These are phyloP conservation scores for Gambelia wislizenii DNA, from an alignment of 2,797 vertebrate genomes.

Conservation along the genomic window DNA sequence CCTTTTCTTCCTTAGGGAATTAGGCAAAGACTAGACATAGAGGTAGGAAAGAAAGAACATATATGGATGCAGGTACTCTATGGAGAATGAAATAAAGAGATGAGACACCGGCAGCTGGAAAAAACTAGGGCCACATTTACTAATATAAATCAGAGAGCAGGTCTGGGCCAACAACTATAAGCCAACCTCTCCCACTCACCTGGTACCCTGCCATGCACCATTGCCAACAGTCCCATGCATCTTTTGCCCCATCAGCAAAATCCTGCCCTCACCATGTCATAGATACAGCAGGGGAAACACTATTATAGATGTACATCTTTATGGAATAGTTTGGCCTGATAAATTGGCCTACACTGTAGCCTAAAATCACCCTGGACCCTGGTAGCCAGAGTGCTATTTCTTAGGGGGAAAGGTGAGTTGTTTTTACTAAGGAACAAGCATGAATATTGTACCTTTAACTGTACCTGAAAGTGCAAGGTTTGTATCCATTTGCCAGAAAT, in stretches of 20 bases:
- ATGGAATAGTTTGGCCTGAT: not conserved
- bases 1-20: not conserved
- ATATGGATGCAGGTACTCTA: not conserved
- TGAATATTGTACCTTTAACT: not conserved
- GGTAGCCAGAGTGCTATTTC: constrained; percentile 8
- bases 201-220: too few relatives aligned
- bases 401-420: not conserved
- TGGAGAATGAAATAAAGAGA: too few relatives aligned
- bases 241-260: too few relatives aligned
- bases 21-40: not conserved
- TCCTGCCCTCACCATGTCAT: too few relatives aligned
- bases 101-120: too few relatives aligned
- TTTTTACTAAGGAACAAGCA: not conserved
- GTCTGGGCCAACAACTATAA: too few relatives aligned
- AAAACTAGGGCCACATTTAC: too few relatives aligned
- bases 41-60: not conserved
- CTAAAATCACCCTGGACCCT: not conserved
- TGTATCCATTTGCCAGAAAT: not conserved
- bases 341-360: not conserved
- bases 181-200: too few relatives aligned
- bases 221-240: too few relatives aligned
- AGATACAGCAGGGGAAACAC: too few relatives aligned
- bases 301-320: too few relatives aligned
- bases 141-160: too few relatives aligned
- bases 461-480: not conserved